Conservation (phyloP, 1,140 invertebrate genomes). For the Metopolophium dirhodum region DNA sequence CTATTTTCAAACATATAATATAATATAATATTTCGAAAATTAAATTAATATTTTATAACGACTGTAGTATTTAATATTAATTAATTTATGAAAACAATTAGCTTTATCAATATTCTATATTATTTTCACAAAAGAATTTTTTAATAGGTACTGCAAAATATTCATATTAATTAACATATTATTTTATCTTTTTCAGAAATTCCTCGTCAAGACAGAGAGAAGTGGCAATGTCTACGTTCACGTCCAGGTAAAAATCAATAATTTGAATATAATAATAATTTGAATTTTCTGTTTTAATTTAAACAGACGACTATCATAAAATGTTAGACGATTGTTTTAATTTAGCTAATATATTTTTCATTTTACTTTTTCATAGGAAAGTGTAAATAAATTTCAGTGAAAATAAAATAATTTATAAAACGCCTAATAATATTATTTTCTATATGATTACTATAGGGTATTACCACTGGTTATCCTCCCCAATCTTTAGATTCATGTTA, state of each 20-base stretch:
- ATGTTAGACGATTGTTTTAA: neutral
- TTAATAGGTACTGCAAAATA: neutral
- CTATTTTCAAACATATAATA: too few relatives aligned
- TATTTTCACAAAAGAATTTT: neutral
- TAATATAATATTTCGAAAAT: neutral
- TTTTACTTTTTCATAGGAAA: neutral
- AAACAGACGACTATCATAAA: neutral
- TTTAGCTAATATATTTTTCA: neutral
- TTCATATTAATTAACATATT: slow-evolving; percentile 32
- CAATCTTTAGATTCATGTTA: too few relatives aligned
- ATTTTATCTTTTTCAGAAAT: slow-evolving; percentile 70
- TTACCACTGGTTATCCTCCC: too few relatives aligned
- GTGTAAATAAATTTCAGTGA: too few relatives aligned
- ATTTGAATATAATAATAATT: slow-evolving; percentile 19
- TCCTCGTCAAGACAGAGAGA: slow-evolving; percentile 73
- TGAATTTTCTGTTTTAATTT: neutral
- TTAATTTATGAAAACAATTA: neutral
- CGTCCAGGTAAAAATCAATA: slow-evolving; percentile 68
- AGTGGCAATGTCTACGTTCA: slow-evolving; percentile 73
- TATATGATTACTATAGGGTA: neutral
- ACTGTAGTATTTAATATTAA: neutral
- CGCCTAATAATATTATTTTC: neutral
- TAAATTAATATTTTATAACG: neutral
- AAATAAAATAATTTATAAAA: neutral
- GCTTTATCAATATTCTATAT: neutral